Base-by-base conservation (phyloP, 2,888 invertebrate genomes). In the Phymatocera aterrima region DNA sequence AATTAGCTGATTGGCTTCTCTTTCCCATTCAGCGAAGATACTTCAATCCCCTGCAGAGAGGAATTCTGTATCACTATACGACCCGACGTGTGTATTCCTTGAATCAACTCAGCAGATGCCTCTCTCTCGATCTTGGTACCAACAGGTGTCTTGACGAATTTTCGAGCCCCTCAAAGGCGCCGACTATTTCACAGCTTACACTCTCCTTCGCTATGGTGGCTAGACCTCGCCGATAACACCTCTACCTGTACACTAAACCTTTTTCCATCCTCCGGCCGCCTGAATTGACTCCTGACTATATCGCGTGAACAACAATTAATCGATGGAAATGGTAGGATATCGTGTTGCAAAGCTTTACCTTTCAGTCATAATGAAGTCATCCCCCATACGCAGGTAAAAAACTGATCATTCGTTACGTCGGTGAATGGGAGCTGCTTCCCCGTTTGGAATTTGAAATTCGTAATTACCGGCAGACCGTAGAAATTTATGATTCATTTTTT, bases 81-180 rank as follows among this genome's bases (percentile, higher is more conserved):
- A 64, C 64, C 10, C 8, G n/a, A n/a, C n/a, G 24, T 43, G 40
- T 5, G 3, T 18, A 28, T 46, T 24, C 46, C 18, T 8, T 46
- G 46, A 68, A 68, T 68, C 68, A 68, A 68, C 12, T 46, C 68
- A 68, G 64, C 64, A 34, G 64, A 64, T 64, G 34, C n/a, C 18
- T 64, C 43, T 43, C 18, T 54, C 2, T 15, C 4, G n/a, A 46
- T 46, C 43, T 68, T 43, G 18, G 51, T 65, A 72, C 48, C 72
- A 68, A 46, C 75, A 75, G 75, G 57, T 75, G 75, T 57, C 75
- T 57, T 57, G 57, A 37, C 57, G 24, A 40, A 54, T 57, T 34
- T 60, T 75, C 75, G n/a, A 57, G 43, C 57, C 57, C 40, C 43
- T 75, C 57, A 57, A 54, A 75, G 72, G 51, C n/a, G n/a, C 72